These are phyloP conservation scores for Macrocentrus cingulum DNA, from an alignment of 1,140 invertebrate genomes.

Conservation along the genomic window DNA sequence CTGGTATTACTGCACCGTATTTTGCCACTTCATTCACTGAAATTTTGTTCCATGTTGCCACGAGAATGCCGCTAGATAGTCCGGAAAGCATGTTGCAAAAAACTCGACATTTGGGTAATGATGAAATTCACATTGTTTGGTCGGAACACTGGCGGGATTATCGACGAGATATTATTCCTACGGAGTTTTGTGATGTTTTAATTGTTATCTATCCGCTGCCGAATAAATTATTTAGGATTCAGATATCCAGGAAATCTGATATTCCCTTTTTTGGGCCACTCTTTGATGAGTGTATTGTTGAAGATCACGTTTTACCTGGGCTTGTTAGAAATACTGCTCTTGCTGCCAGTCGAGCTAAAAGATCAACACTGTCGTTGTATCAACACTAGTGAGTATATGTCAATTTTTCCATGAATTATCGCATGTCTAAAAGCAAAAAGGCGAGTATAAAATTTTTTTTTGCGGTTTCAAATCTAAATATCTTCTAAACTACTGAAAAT, in stretches of 20 bases:
- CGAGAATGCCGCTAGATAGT: slow-evolving; percentile 88
- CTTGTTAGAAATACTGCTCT: slow-evolving; percentile 90
- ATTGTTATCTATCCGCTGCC: slow-evolving; percentile 94
- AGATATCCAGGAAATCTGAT: slow-evolving; percentile 61
- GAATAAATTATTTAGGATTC: slow-evolving; percentile 61
- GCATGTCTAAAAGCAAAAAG: too few relatives aligned
- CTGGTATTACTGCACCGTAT: slow-evolving; percentile 92
- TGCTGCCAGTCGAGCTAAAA: slow-evolving; percentile 88
- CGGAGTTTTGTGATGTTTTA: slow-evolving; percentile 98
- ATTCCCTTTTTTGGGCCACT: slow-evolving; percentile 95
- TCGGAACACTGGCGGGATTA: slow-evolving; percentile 96
- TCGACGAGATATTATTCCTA: slow-evolving; percentile 94
- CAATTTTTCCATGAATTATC: not conserved
- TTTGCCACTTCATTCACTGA: slow-evolving; percentile 88
- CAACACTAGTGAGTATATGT: slow-evolving; percentile 79
- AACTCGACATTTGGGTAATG: slow-evolving; percentile 95
- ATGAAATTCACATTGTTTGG: slow-evolving; percentile 99
- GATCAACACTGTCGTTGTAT: slow-evolving; percentile 84
- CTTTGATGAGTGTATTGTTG: slow-evolving; percentile 91
- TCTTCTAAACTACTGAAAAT: too few relatives aligned
- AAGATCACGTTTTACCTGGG: slow-evolving; percentile 79
- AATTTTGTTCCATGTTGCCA: slow-evolving; percentile 95
- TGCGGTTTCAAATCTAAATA: too few relatives aligned
- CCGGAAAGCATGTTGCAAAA: slow-evolving; percentile 88
- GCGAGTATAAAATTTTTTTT: too few relatives aligned